Evolutionary conservation across 92 coral and sea anemone species (phyloP).

Genomic region (Porites divaricata): DNA sequence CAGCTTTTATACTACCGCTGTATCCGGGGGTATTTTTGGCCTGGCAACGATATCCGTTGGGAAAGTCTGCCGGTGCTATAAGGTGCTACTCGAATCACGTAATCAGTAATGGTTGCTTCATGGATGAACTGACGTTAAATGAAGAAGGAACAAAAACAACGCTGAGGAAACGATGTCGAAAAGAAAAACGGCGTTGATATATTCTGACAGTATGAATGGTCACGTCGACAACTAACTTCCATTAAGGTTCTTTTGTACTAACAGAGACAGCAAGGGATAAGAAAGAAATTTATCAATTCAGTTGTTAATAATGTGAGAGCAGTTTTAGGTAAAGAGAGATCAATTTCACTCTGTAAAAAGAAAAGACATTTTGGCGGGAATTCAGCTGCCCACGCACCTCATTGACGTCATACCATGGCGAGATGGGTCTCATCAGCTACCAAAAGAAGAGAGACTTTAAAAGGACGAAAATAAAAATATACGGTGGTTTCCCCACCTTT

Average conservation of each 20-base stretch:
- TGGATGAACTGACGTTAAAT: conserved; percentile 14
- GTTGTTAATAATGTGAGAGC: neutral
- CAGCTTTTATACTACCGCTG: conserved; percentile 1
- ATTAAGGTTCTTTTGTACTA: neutral
- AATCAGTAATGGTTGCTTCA: neutral
- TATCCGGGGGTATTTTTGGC: conserved; percentile 18
- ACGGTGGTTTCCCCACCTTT: conserved; percentile 2
- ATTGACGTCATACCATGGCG: conserved; percentile 34
- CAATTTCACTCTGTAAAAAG: neutral
- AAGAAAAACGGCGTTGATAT: neutral
- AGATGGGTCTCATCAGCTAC: neutral
- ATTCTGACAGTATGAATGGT: neutral
- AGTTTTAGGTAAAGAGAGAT: neutral
- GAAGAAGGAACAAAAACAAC: neutral
- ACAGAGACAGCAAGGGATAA: neutral
- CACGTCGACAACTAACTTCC: neutral
- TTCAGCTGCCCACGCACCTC: conserved; percentile 32
- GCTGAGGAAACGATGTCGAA: neutral
- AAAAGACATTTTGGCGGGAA: conserved; percentile 33
- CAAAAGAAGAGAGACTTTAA: neutral
- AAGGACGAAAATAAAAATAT: neutral
- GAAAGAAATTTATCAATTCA: neutral
- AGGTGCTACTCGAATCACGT: conserved; percentile 16
- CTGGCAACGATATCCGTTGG: conserved; percentile 1
- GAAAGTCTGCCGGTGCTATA: conserved; percentile 1